Evolutionary conservation across 2,113 vertebrate genomes (phyloP), one percentile per base, ranked within the genome.

Genomic region (Furnarius figulus): DNA sequence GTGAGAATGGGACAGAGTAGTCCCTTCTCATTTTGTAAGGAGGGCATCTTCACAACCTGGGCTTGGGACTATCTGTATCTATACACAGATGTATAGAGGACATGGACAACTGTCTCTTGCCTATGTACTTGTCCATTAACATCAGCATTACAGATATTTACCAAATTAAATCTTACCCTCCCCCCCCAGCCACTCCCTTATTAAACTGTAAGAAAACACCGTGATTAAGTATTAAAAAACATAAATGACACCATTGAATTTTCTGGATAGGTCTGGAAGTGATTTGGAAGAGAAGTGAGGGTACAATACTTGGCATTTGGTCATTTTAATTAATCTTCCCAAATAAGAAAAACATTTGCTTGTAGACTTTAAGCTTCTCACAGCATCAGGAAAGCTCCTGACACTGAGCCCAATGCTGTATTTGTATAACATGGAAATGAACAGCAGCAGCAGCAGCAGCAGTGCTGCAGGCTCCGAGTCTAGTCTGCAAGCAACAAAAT

Each of bases 351-450:
- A 95, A 81, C 80, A 78, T 91, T 95, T 85, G 56, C 86, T 82
- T 13, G 23, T 88, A 83, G 89, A 92, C 55, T 74, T 68, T 49
- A 91, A 96, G 92, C 95, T 96, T 49, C 81, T 96, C 86, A 35
- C 79, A 96, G 95, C 94, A 94, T 88, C 94, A 68, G 87, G 40
- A 82, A 86, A 87, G 90, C 94, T 95, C 84, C 90, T 91, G 94
- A 82, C 92, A 97, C 75, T 46, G 95, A 95, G 90, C 90, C 81
- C 86, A 70, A 24, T 1, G 33, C 86, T 89, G 62, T 95, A 53
- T 97, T 95, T 96, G 94, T 93, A 33, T 55, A 85, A 93, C 67
- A 93, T 93, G 95, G 95, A 97, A 97, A 97, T 94, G 75, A 97
- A 90, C 90, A 97, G 89, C 94, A 97, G 96, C 93, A 96, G 82